These are phyloP conservation scores for Condylostylus longicornis DNA, from an alignment of 1,140 invertebrate genomes.

Conservation along the genomic window DNA sequence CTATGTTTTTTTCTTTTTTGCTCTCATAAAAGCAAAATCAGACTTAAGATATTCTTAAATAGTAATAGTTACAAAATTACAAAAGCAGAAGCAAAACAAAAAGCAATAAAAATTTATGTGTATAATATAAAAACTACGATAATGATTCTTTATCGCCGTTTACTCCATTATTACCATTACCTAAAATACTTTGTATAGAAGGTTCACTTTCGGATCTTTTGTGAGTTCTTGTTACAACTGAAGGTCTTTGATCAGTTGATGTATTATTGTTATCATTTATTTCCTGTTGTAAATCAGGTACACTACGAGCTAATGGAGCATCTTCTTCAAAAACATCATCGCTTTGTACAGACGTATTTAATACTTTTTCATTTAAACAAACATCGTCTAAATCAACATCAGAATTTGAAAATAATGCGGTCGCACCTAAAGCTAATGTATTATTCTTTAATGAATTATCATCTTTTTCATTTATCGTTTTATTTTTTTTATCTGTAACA, in stretches of 20 bases:
- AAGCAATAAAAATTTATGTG: constrained; percentile 10
- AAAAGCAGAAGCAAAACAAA: constrained; percentile 5
- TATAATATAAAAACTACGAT: constrained; percentile 10
- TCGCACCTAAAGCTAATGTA: constrained; percentile 40
- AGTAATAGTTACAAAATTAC: too few species aligned
- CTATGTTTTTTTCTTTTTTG: too few species aligned
- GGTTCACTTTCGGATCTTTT: constrained; percentile 34
- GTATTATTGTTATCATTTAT: not conserved
- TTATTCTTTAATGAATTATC: constrained; percentile 31
- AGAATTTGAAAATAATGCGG: constrained; percentile 75
- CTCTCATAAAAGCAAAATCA: too few species aligned
- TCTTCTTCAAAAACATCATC: constrained; percentile 29
- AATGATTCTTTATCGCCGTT: constrained; percentile 3
- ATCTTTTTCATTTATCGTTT: constrained; percentile 19
- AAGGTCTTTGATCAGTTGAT: constrained; percentile 5
- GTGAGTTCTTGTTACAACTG: constrained; percentile 19
- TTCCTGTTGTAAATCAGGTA: constrained; percentile 29
- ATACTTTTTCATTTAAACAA: constrained; percentile 55
- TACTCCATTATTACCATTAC: too few species aligned
- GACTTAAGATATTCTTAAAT: too few species aligned
- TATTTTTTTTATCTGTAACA: constrained; percentile 9
- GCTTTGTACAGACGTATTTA: constrained; percentile 27
- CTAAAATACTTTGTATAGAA: constrained; percentile 18
- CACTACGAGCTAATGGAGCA: constrained; percentile 25
- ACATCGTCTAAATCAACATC: constrained; percentile 71